A percentile compares a stretch with the other conserved stretches of the same genome.
These are phyloP conservation scores for Brachionus plicatilis DNA, from an alignment of 1,140 invertebrate genomes.

Conservation along the genomic window DNA sequence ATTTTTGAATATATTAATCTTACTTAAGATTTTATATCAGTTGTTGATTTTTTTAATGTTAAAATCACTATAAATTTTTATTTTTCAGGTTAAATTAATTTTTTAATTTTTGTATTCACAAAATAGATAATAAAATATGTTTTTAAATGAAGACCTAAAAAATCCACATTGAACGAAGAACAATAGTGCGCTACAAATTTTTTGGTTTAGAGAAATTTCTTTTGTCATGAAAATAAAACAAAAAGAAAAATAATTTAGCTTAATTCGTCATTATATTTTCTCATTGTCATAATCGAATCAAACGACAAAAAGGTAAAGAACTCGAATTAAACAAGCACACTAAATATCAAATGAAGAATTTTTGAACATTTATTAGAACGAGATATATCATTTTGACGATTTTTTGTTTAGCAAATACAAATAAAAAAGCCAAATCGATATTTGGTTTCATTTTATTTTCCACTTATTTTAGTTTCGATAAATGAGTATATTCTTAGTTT, in stretches of 20 bases:
- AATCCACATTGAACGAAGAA: not conserved
- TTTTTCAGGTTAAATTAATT: not conserved
- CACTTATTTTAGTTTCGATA: not conserved
- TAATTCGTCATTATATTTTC: not conserved
- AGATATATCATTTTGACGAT: not conserved
- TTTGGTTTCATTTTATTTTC: not conserved
- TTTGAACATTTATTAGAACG: not conserved
- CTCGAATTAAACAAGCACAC: not conserved
- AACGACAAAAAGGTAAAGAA: not conserved
- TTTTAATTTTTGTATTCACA: not conserved
- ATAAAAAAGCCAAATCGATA: not conserved
- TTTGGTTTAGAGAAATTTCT: not conserved
- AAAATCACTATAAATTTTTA: not conserved
- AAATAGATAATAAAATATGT: not conserved
- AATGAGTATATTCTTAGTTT: not conserved
- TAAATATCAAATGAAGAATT: not conserved
- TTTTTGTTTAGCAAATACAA: not conserved
- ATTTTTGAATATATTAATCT: not conserved
- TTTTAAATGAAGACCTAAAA: not conserved
- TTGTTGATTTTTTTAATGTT: not conserved
- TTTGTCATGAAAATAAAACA: slow-evolving; percentile 33
- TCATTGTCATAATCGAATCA: not conserved
- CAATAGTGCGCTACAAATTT: not conserved
- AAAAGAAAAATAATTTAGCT: not conserved
- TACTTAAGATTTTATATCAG: not conserved